Evolutionary conservation across 1,140 invertebrate species (phyloP), one percentile per base, ranked within the genome.

Genomic region (Drosophila asahinai): DNA sequence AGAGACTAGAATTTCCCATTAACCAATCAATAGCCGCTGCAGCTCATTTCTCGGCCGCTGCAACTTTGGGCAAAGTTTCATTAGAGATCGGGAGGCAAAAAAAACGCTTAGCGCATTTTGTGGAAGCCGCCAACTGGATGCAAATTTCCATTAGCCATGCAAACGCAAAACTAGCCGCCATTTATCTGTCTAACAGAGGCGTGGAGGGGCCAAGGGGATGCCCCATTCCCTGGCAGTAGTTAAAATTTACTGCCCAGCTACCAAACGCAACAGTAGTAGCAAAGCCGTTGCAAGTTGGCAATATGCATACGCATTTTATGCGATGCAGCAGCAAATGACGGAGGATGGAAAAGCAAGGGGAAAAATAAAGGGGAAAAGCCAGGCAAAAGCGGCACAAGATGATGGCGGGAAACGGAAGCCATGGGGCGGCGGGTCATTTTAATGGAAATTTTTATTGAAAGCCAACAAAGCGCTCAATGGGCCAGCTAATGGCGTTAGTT

Each of bases 401-500:
- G 57, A 45, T 36, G 51, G 11, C 48, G n/a, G 19, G n/a, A n/a
- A 43, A 17, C n/a, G 17, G 36, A 40, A 30, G 38, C 22, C 15
- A 12, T 47, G 63, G 49, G 59, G 43, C 47, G 58, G 47, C 42
- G 52, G 55, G 78, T 71, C 67, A 87, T 81, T 87, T 87, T 83
- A 87, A 83, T 87, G 83, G 83, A 87, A 89, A 87, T 89, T 89
- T 87, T 87, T 87, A 87, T 89, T 87, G 83, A 89, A 87, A 87
- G 83, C 83, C 83, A 87, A 89, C 83, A 87, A 87, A 89, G 84
- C 81, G 84, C 81, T 87, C 84, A 89, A 87, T 89, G 84, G 83
- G 72, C 84, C 77, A 78, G 86, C 84, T 89, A 87, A 87, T 87
- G 83, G 83, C 86, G 82, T 86, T 86, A 82, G 82, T 86, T 86